Conservation (phyloP, 2,113 vertebrate genomes). For the Colaptes auratus region DNA sequence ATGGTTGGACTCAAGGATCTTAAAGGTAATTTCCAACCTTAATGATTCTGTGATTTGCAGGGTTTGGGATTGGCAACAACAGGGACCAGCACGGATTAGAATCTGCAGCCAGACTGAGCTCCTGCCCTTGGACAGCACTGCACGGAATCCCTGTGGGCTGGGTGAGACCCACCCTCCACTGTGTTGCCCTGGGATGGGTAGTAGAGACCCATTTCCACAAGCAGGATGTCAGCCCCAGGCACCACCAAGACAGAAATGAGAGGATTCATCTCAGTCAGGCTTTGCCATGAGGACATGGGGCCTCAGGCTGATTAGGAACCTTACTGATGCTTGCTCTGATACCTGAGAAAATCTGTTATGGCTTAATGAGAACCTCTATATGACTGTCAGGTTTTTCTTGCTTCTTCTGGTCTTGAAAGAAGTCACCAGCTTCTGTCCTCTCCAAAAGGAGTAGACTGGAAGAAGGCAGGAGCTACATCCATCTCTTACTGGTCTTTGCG, state of each 20-base stretch:
- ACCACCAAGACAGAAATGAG: background rate
- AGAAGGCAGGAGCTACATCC: background rate
- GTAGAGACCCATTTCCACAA: background rate
- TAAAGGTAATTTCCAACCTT: too few relatives aligned
- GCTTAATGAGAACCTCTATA: background rate
- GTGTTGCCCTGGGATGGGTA: background rate
- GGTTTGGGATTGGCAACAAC: background rate
- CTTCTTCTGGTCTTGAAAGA: background rate
- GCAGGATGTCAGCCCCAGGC: background rate
- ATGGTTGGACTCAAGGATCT: too few relatives aligned
- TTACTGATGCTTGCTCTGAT: background rate
- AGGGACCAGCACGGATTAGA: background rate
- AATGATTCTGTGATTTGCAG: background rate
- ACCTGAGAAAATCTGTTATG: background rate
- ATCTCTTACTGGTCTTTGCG: background rate
- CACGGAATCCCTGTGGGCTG: background rate
- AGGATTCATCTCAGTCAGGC: background rate
- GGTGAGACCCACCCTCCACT: background rate
- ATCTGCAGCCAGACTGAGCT: background rate
- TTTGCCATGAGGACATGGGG: accelerated
- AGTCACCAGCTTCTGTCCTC: background rate
- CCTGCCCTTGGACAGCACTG: background rate
- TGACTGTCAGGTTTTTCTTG: background rate
- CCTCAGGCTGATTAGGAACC: background rate
- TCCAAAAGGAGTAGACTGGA: background rate